Evolutionary conservation across 2,113 vertebrate genomes (phyloP), one percentile per base, ranked within the genome.

Genomic region (Motacilla tschutschensis): DNA sequence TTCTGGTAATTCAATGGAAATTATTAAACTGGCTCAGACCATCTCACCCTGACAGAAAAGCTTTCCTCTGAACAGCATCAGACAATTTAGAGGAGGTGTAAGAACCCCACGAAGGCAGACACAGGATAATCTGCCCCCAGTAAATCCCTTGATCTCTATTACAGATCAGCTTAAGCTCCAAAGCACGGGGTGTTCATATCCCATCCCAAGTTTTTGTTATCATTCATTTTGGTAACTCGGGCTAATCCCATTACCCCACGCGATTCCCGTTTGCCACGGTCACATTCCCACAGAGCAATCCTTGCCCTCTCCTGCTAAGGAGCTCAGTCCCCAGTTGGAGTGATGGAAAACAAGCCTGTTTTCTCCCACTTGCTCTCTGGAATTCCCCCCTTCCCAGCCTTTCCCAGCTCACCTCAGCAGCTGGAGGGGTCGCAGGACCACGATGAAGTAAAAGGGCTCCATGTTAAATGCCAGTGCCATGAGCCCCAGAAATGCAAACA

Each of bases 381-480:
- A 31, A 65, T 50, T 48, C 36, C 31, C 12, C 1, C 5, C 40
- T 5, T 9, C 15, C 8, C 25, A 33, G 72, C 67, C 58, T 3
- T 9, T 24, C 47, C 67, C 17, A 0, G 6, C 69, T 96, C 90
- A 99, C 99, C 99, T 98, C 62, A 99, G 98, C 67, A 99, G 97
- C 97, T 99, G 99, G 28, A 99, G 93, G 3, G 98, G 99, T 24
- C 99, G 95, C 64, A 99, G 97, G 65, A 99, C 98, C 63, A 99
- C 98, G 2, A 99, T 98, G 85, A 99, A 99, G 93, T 99, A 99
- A 95, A 99, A 99, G 0, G 99, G 99, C 84, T 98, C 98, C 98
- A 99, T 99, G 82, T 99, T 82, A 51, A 99, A 99, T 0, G 98
- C 98, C 71, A 99, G 94, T 5, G 98, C 98, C 88, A 99, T 97